Evolutionary conservation across 2,797 vertebrate genomes (phyloP), one percentile per base, ranked within the genome.

Genomic region (Pygocentrus nattereri): DNA sequence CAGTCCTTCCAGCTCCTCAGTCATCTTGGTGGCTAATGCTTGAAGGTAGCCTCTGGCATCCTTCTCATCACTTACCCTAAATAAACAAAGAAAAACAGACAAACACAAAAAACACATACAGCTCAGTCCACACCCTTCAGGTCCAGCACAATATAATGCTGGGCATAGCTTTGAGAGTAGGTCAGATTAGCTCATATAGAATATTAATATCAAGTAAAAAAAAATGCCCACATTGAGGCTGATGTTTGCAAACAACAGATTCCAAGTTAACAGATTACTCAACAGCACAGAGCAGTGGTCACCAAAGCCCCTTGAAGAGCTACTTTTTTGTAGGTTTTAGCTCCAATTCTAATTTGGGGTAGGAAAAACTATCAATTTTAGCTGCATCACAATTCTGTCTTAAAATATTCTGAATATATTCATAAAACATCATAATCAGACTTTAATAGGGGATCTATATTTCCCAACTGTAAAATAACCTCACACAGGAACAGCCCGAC

Each of bases 1-100:
- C 87, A 99, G 91, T 11, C 96, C 96, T 84, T 99, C 98, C 88
- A 99, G 90, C 88, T 99, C 98, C 85, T 99, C 98, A 0, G 98
- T 99, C 97, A 99, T 99, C 92, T 99, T 99, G 23, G 97, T 98
- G 82, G 98, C 98, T 89, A 99, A 91, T 67, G 98, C 97, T 91
- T 99, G 98, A 81, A 99, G 96, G 89, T 99, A 99, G 1, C 98
- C 97, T 54, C 98, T 94, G 18, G 98, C 98, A 82, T 99, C 98
- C 87, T 99, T 99, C 90, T 99, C 98, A 90, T 99, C 98, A 10
- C 98, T 99, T 88, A 99, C 98, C 98, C 98, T 99, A 88, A 25
- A 76, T 49, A 84, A 56, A 67, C 65, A 19, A 34, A 78, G 25
- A 70, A 44, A 70, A 23, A 56, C 21, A 78, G 27, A 64, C 67